These are phyloP conservation scores for Grammomys dolichurus DNA, from an alignment of 2,113 vertebrate genomes.

Conservation along the genomic window DNA sequence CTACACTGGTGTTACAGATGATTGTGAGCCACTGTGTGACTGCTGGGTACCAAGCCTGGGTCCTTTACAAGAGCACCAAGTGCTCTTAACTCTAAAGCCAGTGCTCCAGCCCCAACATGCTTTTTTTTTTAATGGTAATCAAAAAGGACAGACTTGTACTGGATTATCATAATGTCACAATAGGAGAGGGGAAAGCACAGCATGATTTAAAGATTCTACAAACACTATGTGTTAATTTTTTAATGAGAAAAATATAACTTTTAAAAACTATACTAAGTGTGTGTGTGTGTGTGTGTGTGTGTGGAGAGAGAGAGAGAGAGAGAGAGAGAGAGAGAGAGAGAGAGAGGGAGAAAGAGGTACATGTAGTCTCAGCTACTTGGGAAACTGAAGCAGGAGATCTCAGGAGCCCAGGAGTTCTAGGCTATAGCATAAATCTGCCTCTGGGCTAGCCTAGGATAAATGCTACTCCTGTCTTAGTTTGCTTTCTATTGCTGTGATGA, in stretches of 20 bases:
- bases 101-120: not conserved
- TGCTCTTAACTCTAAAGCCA: not conserved
- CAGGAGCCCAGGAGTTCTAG: not conserved
- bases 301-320: too few species aligned
- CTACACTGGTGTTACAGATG: not conserved
- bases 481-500: not conserved
- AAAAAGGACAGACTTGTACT: not conserved
- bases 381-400: not conserved
- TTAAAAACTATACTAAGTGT: not conserved
- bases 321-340: too few species aligned
- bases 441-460: not conserved
- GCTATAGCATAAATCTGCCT: too few species aligned
- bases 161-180: not conserved
- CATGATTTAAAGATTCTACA: conserved; percentile 32
- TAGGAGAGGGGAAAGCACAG: conserved; percentile 31
- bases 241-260: conserved; percentile 41
- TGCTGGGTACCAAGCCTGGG: not conserved
- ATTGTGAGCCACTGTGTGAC: not conserved
- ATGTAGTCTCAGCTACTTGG: not conserved
- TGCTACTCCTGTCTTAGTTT: not conserved
- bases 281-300: too few species aligned
- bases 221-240: not conserved
- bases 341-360: too few species aligned
- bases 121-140: not conserved
- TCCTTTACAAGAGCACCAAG: not conserved